Base-by-base conservation (phyloP, 35 echinoderm and acorn worm genomes). In the Chiridota heheva region DNA sequence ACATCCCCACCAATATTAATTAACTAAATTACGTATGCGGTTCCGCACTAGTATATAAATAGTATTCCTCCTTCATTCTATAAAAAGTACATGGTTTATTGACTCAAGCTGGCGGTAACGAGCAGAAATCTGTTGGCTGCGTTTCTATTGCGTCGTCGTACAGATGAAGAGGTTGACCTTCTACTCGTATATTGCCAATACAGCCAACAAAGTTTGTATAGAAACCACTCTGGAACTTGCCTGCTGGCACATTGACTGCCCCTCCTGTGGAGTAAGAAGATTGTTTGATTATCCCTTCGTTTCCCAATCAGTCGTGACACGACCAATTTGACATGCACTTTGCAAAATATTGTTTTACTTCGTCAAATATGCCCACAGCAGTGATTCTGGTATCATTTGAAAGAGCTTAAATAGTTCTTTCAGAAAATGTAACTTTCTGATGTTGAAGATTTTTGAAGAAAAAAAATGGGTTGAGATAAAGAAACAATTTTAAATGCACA, bases 151-250 rank as follows among this genome's bases (percentile, higher is more conserved):
- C 67, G 44, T 84, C 36, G 24, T 72, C 62, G 33, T 72, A 84
- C 4, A 84, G 42, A 40, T 84, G 65, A 51, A 71, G 40, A 20
- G 13, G 67, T 16, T 38, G 26, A 16, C 72, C 81, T 8, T 84
- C 81, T 42, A 84, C 34, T 72, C 28, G 27, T 41, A 84, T 51
- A 60, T 59, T 27, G 15, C 65, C 33, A 16, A 84, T 84, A 24
- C 81, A 84, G 24, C 81, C 81, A 15, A 56, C 48, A 72, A 70
- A 84, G 39, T 84, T 70, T 57, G 49, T 72, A 7, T 84, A 30
- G 36, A 74, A 74, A 28, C 70, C 70, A 0, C 48, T 24, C 42
- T 64, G 67, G 5, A 44, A 30, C 48, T 70, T 84, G 44, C 64
- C 59, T 0, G 42, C 63, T 4, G 81, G 81, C 27, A 84, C 81